Conservation (phyloP, 2,888 invertebrate species). For the Danaus chrysippus region DNA sequence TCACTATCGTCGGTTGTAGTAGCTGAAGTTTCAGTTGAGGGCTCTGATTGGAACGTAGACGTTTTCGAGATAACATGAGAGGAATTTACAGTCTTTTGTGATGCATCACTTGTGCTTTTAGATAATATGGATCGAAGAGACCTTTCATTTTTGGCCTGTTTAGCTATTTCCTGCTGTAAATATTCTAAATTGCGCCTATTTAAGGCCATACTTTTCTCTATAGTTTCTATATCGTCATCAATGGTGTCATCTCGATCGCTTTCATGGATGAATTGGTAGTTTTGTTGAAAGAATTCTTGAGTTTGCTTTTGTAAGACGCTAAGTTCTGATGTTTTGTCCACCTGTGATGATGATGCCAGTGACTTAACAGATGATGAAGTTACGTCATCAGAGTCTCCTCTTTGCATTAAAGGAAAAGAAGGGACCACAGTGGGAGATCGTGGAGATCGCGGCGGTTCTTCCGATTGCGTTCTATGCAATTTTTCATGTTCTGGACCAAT, state of each 20-base stretch:
- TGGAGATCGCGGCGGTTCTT: slow-evolving; percentile 89
- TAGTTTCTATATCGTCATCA: slow-evolving; percentile 73
- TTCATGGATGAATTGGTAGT: slow-evolving; percentile 76
- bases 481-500: slow-evolving; percentile 83
- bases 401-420: slow-evolving; percentile 69
- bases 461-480: slow-evolving; percentile 90
- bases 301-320: slow-evolving; percentile 64
- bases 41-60: slow-evolving; percentile 75
- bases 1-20: slow-evolving; percentile 77
- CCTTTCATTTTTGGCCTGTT: slow-evolving; percentile 64
- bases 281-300: slow-evolving; percentile 76
- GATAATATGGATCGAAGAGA: slow-evolving; percentile 65
- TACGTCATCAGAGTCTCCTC: slow-evolving; percentile 68
- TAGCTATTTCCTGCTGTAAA: slow-evolving; percentile 75
- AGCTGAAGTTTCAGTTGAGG: slow-evolving; percentile 73
- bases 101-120: slow-evolving; percentile 69
- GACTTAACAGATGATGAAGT: slow-evolving; percentile 69
- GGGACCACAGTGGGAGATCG: slow-evolving; percentile 75
- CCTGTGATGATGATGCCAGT: slow-evolving; percentile 62
- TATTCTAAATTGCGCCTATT: slow-evolving; percentile 73
- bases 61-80: slow-evolving; percentile 70
- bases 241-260: slow-evolving; percentile 75
- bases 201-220: slow-evolving; percentile 75
- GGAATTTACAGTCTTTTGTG: slow-evolving; percentile 65
- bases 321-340: slow-evolving; percentile 68